Evolutionary conservation across 2,113 vertebrate species (phyloP).

Genomic region (Syrrhaptes paradoxus): DNA sequence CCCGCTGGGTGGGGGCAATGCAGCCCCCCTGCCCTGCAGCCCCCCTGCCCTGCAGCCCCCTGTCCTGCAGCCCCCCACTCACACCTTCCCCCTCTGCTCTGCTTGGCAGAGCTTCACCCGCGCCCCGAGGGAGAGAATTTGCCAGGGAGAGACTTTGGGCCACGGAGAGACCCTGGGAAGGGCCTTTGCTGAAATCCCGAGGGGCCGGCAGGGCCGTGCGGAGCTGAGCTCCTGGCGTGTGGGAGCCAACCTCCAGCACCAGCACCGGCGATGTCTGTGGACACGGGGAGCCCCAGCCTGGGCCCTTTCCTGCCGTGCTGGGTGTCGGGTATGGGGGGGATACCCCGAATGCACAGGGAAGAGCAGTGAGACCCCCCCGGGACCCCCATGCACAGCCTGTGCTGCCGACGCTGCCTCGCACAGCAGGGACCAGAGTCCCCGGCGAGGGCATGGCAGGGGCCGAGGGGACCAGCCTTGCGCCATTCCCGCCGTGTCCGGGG

Average conservation of each 20-base stretch:
- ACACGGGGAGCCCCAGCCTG: not conserved
- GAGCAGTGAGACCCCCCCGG: not conserved
- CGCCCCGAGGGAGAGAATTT: not conserved
- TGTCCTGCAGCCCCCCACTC: slow-evolving; percentile 43
- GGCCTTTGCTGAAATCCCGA: not conserved
- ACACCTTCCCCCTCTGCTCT: not conserved
- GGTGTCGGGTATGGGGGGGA: not conserved
- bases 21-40: not conserved
- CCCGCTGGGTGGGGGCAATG: not conserved
- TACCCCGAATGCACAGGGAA: not conserved
- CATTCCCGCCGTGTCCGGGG: accelerated
- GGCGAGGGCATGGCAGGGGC: not conserved
- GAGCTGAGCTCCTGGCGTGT: not conserved
- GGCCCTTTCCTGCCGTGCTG: not conserved
- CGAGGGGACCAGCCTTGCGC: not conserved
- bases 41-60: not conserved
- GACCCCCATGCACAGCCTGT: accelerated
- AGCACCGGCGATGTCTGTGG: not conserved
- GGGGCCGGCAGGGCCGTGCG: not conserved
- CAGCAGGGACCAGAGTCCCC: not conserved
- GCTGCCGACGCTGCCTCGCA: not conserved
- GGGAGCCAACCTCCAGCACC: not conserved
- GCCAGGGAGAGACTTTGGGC: not conserved
- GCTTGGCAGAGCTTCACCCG: not conserved
- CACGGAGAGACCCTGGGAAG: not conserved